Base-by-base conservation (phyloP, 2,113 vertebrate genomes). In the Odontophorus gujanensis region DNA sequence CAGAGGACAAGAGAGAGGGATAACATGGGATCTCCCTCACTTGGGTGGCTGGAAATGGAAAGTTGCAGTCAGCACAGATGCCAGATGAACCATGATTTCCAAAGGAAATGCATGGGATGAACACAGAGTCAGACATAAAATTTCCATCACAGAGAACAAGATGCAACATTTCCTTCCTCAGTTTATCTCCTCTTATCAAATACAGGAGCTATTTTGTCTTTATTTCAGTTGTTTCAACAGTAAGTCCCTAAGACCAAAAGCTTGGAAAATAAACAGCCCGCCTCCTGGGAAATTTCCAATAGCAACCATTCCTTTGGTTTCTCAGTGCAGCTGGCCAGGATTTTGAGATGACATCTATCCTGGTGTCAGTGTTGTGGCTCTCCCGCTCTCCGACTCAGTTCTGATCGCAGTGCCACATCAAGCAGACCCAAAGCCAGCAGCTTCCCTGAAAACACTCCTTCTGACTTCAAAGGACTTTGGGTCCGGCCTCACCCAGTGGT, bases 351-450 rank as follows among this genome's bases (percentile, higher is more conserved):
- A 24, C 32, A 43, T 47, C 47, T 25, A 36, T 68, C n/a, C 62
- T 42, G 21, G 28, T 87, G 73, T 28, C 68, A 59, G 32, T 13
- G 9, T 11, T 43, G 62, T 47, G 34, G 14, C 25, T 15, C 43
- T 86, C 32, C 25, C 21, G 7, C 86, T 90, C 42, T 77, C n/a
- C 40, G 19, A 22, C 36, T 87, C 17, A 24, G 47, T 79, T 92
- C 92, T 95, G 85, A 87, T 72, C 59, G 53, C 73, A 67, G 15
- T 51, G 58, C 73, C 87, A 63, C 86, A 82, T 81, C 59, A 92
- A 93, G 45, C 13, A 88, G 85, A 83, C 20, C 73, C 28, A 0
- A 68, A 92, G n/a, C 53, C 48, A 85, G 22, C 40, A 82, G 42
- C n/a, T 83, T 83, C 83, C 0, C 0, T 86, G 50, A 74, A 81